These are phyloP conservation scores for Lasiurus cinereus DNA, from an alignment of 2,113 vertebrate species.

Conservation along the genomic window DNA sequence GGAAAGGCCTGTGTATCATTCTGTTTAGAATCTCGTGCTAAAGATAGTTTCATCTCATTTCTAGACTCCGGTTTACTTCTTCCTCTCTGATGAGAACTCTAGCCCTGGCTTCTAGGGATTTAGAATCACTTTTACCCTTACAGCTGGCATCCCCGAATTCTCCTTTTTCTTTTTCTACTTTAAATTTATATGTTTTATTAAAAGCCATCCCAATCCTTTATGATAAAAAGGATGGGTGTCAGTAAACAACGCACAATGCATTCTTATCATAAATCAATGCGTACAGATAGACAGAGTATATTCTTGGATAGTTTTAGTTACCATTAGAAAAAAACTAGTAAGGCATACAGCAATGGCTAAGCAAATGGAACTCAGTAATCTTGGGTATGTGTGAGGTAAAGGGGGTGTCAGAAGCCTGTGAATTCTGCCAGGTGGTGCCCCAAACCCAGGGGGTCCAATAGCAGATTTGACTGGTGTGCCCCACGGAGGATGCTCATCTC, in stretches of 20 bases:
- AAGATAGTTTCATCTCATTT: constrained; percentile 44
- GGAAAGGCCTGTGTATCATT: not conserved
- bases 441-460: rapidly evolving
- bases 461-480: not conserved
- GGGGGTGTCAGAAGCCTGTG: not conserved
- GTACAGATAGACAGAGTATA: not conserved
- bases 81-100: not conserved
- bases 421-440: not conserved
- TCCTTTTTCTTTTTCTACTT: not conserved
- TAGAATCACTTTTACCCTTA: not conserved
- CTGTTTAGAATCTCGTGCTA: constrained; percentile 31
- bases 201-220: constrained; percentile 34
- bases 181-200: constrained; percentile 41
- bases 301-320: constrained; percentile 22
- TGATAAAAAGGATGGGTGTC: constrained; percentile 47
- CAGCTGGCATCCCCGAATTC: not conserved
- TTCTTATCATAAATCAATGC: not conserved
- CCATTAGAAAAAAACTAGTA: not conserved
- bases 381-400: not conserved
- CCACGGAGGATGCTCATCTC: not conserved
- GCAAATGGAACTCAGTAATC: not conserved
- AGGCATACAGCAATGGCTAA: not conserved
- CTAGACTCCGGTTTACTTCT: not conserved
- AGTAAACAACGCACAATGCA: not conserved
- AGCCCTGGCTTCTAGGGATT: not conserved